phyloP scores from a whole-genome alignment of 2,113 vertebrate genomes.

The Jaculus jaculus region DNA sequence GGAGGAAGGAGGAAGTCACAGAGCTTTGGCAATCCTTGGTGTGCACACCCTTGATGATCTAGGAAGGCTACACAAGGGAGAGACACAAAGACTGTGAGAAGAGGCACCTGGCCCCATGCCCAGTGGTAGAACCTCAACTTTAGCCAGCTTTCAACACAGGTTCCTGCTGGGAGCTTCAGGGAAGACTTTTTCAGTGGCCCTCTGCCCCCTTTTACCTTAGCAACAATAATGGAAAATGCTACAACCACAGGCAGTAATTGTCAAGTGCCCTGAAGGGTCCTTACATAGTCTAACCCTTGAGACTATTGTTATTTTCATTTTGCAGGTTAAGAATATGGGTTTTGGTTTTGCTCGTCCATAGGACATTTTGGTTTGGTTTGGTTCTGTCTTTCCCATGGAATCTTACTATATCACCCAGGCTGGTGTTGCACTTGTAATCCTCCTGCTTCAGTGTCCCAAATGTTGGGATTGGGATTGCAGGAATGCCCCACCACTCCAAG shows the following conservation, averaged over 20 bases:
- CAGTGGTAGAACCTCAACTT: not conserved
- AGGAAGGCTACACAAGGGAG: not conserved
- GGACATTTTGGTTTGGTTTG: too few species aligned
- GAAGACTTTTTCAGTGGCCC: not conserved
- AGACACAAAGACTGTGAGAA: not conserved
- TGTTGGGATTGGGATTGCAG: not conserved
- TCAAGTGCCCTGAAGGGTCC: not conserved
- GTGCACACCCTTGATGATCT: not conserved
- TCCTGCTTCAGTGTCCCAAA: not conserved
- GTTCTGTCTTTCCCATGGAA: not conserved
- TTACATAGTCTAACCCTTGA: not conserved
- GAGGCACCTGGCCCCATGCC: not conserved
- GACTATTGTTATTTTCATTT: not conserved
- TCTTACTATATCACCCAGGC: not conserved
- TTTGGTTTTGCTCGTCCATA: not conserved
- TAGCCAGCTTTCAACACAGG: not conserved
- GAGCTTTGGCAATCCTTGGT: not conserved
- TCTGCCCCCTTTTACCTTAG: not conserved
- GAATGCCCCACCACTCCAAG: not conserved
- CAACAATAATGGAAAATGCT: not conserved
- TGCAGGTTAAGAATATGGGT: not conserved
- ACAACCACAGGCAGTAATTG: not conserved
- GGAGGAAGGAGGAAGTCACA: not conserved
- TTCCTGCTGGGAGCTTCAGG: not conserved
- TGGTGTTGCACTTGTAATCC: not conserved